phyloP scores from a whole-genome alignment of 1,140 invertebrate species.

The Zaprionus capensis region DNA sequence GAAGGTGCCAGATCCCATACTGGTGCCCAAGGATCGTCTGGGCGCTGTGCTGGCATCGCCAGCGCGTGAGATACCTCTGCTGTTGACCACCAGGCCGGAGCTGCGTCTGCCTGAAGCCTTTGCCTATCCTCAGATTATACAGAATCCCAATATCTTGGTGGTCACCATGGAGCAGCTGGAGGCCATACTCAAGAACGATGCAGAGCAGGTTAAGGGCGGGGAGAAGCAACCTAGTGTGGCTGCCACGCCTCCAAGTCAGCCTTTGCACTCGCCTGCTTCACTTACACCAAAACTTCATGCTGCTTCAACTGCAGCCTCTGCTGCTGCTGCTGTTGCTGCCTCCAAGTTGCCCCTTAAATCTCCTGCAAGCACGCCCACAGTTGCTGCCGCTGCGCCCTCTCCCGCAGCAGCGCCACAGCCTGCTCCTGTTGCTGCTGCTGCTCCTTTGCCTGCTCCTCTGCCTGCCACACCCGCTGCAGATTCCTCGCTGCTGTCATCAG shows the following conservation, averaged over 20 bases:
- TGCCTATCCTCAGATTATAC: slow-evolving; percentile 88
- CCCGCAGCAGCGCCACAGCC: slow-evolving; percentile 8
- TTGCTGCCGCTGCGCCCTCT: slow-evolving; percentile 14
- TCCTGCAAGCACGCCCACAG: slow-evolving; percentile 1
- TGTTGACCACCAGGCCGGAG: slow-evolving; percentile 89
- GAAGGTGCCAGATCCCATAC: slow-evolving; percentile 91
- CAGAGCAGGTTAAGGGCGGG: too few relatives aligned
- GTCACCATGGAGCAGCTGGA: slow-evolving; percentile 91
- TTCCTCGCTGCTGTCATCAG: slow-evolving; percentile 85
- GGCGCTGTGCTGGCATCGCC: slow-evolving; percentile 89
- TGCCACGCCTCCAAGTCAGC: slow-evolving; percentile 10
- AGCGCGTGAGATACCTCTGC: slow-evolving; percentile 90
- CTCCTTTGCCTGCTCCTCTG: background rate
- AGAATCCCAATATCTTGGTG: slow-evolving; percentile 91
- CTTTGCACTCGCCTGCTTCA: background rate
- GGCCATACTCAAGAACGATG: slow-evolving; percentile 87
- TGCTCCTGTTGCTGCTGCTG: slow-evolving; percentile 19
- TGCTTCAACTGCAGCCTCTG: slow-evolving; percentile 28
- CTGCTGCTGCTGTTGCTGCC: slow-evolving; percentile 13
- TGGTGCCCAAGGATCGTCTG: slow-evolving; percentile 90
- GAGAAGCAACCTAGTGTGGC: too few relatives aligned
- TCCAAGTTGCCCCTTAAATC: slow-evolving; percentile 34
- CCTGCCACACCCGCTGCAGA: slow-evolving; percentile 64
- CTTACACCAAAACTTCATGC: background rate
- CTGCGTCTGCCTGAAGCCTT: slow-evolving; percentile 89